A percentile compares a stretch with the other conserved stretches of the same genome.
These are phyloP conservation scores for Muscicapa striata DNA, from an alignment of 2,797 vertebrate species.

Conservation along the genomic window DNA sequence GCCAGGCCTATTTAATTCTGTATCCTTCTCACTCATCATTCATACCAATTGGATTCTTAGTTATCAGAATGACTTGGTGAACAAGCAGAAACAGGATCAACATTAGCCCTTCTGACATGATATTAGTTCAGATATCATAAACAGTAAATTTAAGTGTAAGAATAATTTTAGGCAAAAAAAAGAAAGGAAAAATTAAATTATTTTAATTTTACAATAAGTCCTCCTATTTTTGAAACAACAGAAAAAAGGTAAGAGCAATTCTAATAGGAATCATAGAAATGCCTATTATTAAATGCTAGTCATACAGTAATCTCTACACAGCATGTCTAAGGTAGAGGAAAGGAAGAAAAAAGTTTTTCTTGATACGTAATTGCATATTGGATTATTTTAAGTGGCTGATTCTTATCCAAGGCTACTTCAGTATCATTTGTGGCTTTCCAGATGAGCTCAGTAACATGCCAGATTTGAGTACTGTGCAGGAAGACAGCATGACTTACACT, in stretches of 20 bases:
- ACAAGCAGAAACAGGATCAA: neutral
- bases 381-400: neutral
- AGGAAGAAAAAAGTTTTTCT: neutral
- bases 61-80: neutral
- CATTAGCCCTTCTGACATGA: neutral
- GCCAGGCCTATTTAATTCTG: neutral
- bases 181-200: neutral
- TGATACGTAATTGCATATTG: neutral
- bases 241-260: neutral
- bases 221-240: neutral
- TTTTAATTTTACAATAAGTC: neutral
- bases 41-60: neutral
- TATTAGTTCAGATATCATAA: neutral
- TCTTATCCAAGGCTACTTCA: neutral
- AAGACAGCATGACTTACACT: conserved; percentile 2
- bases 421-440: neutral
- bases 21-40: neutral
- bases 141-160: neutral
- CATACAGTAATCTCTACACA: neutral
- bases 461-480: neutral
- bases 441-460: neutral
- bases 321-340: neutral
- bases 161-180: neutral
- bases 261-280: neutral
- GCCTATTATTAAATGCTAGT: neutral